Base-by-base conservation (phyloP, 2,797 vertebrate species). In the Novumbra hubbsi region DNA sequence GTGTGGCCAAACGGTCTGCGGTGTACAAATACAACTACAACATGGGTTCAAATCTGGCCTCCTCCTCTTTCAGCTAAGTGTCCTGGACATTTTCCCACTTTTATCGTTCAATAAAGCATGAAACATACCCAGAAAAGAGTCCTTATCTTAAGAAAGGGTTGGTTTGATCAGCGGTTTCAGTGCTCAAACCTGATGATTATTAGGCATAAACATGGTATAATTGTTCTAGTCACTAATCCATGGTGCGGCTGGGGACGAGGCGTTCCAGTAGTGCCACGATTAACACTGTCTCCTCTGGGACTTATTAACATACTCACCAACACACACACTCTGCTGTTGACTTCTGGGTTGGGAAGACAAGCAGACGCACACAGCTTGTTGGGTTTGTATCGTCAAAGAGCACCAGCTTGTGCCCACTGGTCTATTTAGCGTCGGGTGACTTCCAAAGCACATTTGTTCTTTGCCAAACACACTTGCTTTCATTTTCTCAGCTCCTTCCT, bases 261-360 rank as follows among this genome's bases (percentile, higher is more conserved):
- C 62, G 78, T 83, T 78, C 81, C 67, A 6, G 68, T 30, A 71
- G 52, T 34, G 34, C 77, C 73, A 41, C 70, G 72, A 76, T 75
- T 82, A 76, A 82, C 34, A 30, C 28, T 52, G 73, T 77, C 28
- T 32, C 78, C 76, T 70, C 4, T 52, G 73, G 78, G 78, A 76
- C 78, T 71, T 64, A 70, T 83, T 74, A 80, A 63, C 55, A 71
- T 75, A 77, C 63, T 78, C 68, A 70, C 27, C 27, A 38, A 67
- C n/a, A 24, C 68, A 48, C 68, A 45, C 41, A 45, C 41, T 34
- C 34, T 27, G 21, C 55, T 60, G 21, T 60, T 24, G 55, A 24
- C 55, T 60, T 60, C 55, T 60, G 55, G 55, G 11, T 27, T 60
- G 55, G 55, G 24, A 24, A 32, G 48, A 49, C 48, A 38, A 16